Conservation (phyloP, 2,888 invertebrate species). For the Idaea straminata region DNA sequence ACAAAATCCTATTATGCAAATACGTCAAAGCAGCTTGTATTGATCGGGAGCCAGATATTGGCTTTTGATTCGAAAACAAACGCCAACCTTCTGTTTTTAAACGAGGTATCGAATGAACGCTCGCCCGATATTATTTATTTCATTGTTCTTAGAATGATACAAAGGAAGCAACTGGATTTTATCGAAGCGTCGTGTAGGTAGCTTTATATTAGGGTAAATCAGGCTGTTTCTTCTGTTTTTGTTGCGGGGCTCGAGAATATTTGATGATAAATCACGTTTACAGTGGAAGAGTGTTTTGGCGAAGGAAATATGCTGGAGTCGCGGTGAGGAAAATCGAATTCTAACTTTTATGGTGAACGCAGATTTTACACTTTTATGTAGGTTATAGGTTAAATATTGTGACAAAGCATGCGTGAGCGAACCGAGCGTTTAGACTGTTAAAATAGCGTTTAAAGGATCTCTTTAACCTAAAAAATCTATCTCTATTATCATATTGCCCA, state of each 20-base stretch:
- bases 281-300: background rate
- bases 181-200: background rate
- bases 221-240: background rate
- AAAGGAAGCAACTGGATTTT: constrained; percentile 1
- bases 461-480: too few species aligned
- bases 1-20: constrained; percentile 75
- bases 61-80: constrained; percentile 76
- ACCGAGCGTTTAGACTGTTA: too few species aligned
- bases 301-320: background rate
- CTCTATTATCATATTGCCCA: too few species aligned
- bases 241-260: background rate
- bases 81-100: constrained; percentile 63
- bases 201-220: constrained; percentile 1
- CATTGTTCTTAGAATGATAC: constrained; percentile 2
- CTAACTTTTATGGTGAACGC: too few species aligned
- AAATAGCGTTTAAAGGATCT: too few species aligned
- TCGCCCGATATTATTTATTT: constrained; percentile 3
- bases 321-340: background rate
- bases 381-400: too few species aligned
- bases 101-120: constrained; percentile 45
- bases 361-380: too few species aligned
- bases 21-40: constrained; percentile 69
- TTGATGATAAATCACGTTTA: background rate
- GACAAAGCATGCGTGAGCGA: too few species aligned
- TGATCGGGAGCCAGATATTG: constrained; percentile 67